phyloP scores from a whole-genome alignment of 2,113 vertebrate genomes.

The Oophaga pumilio region DNA sequence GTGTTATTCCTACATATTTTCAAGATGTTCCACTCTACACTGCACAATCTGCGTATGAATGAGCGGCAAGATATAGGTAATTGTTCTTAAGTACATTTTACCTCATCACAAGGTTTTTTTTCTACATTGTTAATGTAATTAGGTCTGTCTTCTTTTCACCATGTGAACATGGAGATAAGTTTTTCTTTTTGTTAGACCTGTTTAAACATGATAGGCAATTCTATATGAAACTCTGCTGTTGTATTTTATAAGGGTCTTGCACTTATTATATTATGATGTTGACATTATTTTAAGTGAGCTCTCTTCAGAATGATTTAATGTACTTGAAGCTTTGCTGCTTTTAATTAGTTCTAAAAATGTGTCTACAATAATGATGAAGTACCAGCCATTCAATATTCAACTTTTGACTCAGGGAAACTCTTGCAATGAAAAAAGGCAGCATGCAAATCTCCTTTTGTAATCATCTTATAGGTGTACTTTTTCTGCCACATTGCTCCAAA shows the following conservation, averaged over 20 bases:
- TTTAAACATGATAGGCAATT: conserved; percentile 69
- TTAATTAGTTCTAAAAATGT: conserved; percentile 20
- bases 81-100: conserved; percentile 73
- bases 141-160: conserved; percentile 64
- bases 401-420: background rate
- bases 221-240: conserved; percentile 66
- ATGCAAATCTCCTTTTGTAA: too few species aligned
- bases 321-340: background rate
- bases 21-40: conserved; percentile 57
- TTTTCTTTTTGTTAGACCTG: conserved; percentile 52
- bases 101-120: conserved; percentile 62
- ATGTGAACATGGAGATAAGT: conserved; percentile 62
- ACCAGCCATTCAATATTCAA: background rate
- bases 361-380: background rate
- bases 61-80: conserved; percentile 67
- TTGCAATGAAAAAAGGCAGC: too few species aligned
- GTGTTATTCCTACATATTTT: conserved; percentile 62
- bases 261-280: conserved; percentile 63
- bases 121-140: conserved; percentile 71
- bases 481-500: background rate
- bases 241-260: conserved; percentile 60
- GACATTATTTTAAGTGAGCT: conserved; percentile 61
- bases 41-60: conserved; percentile 65
- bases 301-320: conserved; percentile 12
- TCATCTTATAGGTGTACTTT: background rate